These are phyloP conservation scores for Spinus pinus DNA, from an alignment of 2,797 vertebrate genomes.

Conservation along the genomic window DNA sequence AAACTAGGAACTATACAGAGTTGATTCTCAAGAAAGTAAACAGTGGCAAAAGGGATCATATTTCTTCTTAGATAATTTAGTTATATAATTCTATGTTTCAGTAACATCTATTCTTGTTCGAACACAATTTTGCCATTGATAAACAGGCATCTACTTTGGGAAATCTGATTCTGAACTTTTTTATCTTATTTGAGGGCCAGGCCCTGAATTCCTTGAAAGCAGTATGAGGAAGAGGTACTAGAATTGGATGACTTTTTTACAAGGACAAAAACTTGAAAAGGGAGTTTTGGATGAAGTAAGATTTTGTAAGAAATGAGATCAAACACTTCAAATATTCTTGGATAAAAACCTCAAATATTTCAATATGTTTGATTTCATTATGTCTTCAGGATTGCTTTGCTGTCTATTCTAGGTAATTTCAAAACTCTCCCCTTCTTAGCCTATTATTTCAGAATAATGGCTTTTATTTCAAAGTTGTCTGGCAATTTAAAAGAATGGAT, in stretches of 20 bases:
- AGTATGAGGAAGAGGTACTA: background rate
- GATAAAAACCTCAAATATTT: background rate
- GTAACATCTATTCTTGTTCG: background rate
- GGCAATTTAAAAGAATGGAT: background rate
- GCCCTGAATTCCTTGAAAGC: background rate
- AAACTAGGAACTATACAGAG: background rate
- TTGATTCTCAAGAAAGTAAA: background rate
- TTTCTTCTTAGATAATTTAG: background rate
- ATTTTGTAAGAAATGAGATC: background rate
- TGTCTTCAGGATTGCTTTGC: background rate
- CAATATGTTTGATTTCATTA: background rate
- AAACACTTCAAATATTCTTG: background rate
- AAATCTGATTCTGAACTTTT: background rate
- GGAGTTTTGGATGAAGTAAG: background rate
- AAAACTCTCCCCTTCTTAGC: rapidly evolving
- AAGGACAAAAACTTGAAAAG: background rate
- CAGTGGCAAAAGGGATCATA: background rate
- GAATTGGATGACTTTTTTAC: background rate
- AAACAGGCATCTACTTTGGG: background rate
- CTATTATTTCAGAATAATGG: background rate
- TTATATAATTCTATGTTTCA: background rate
- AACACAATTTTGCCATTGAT: background rate
- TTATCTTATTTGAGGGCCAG: background rate
- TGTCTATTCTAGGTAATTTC: background rate
- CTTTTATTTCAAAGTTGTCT: background rate